Evolutionary conservation across 2,113 vertebrate species (phyloP).

Genomic region (Emydocephalus ijimae): DNA sequence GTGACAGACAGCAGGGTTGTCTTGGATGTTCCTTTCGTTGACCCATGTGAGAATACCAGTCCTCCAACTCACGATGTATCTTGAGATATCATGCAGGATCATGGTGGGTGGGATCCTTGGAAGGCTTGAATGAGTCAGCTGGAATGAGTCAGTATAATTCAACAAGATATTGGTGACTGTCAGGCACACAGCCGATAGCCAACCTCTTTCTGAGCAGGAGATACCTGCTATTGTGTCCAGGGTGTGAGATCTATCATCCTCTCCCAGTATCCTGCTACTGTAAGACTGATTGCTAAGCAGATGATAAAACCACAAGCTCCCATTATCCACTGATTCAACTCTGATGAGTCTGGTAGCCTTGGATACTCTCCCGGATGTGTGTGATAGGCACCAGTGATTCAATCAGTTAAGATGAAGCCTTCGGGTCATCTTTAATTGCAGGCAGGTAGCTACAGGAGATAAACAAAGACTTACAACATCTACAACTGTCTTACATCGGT

Average conservation of each 20-base stretch:
- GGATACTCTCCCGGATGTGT: neutral
- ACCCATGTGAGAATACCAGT: neutral
- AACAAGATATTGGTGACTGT: neutral
- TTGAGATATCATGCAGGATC: neutral
- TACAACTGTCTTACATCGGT: neutral
- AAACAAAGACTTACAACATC: neutral
- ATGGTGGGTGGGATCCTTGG: neutral
- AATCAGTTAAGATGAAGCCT: neutral
- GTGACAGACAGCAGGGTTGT: neutral
- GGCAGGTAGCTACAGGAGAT: neutral
- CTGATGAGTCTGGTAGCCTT: neutral
- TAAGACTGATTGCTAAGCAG: neutral
- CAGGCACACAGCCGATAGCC: neutral
- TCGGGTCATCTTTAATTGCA: neutral
- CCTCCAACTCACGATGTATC: neutral
- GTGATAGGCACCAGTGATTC: neutral
- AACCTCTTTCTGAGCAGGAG: neutral
- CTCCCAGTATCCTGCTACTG: neutral
- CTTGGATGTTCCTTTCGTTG: neutral
- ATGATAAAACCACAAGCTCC: neutral
- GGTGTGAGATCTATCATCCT: neutral
- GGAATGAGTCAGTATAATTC: neutral
- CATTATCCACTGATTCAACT: constrained; percentile 4
- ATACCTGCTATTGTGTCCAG: neutral
- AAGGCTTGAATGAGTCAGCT: neutral